These are phyloP conservation scores for Tuberolachnus salignus DNA, from an alignment of 2,888 invertebrate species.

Conservation along the genomic window DNA sequence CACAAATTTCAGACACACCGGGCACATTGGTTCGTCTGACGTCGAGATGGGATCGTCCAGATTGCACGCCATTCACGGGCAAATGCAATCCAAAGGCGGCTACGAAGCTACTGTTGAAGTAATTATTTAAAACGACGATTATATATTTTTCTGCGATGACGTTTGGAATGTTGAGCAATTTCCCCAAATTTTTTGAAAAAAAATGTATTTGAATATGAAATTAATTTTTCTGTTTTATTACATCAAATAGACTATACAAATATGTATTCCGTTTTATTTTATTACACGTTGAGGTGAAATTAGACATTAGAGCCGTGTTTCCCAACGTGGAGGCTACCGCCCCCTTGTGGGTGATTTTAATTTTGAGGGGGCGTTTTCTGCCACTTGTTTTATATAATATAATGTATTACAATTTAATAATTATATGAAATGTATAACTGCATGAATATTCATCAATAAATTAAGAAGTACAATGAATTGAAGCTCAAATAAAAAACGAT, in stretches of 20 bases:
- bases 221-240: neutral
- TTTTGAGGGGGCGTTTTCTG: neutral
- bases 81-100: conserved; percentile 96
- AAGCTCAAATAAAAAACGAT: too few species aligned
- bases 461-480: too few species aligned
- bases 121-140: neutral
- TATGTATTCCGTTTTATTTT: neutral
- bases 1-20: conserved; percentile 94
- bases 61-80: conserved; percentile 85
- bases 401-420: too few species aligned
- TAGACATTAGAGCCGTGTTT: neutral
- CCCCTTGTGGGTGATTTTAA: neutral
- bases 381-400: too few species aligned
- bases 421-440: too few species aligned
- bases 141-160: too few species aligned
- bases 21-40: conserved; percentile 88
- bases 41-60: conserved; percentile 82
- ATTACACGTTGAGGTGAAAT: neutral
- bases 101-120: conserved; percentile 70
- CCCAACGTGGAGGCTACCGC: neutral
- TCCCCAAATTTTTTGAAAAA: too few species aligned
- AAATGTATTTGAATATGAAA: neutral
- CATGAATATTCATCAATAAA: too few species aligned
- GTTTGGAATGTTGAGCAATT: too few species aligned
- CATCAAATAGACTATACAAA: neutral